Percentiles rank a stretch among this genome's conserved stretches.
These are phyloP conservation scores for Perodicticus potto DNA, from an alignment of 2,797 vertebrate species.

Conservation along the genomic window DNA sequence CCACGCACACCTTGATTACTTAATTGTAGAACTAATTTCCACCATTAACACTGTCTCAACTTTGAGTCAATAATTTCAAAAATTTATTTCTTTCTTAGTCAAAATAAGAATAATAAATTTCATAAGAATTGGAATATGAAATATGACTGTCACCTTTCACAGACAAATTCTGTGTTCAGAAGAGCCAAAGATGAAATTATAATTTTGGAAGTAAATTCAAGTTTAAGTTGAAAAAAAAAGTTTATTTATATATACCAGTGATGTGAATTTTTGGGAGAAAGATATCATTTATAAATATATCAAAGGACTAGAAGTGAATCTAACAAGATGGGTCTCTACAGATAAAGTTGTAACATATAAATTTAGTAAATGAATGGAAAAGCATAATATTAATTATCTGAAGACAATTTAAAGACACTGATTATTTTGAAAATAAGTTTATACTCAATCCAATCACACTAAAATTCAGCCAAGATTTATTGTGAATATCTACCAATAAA, in stretches of 20 bases:
- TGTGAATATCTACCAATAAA: not conserved
- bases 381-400: not conserved
- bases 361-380: not conserved
- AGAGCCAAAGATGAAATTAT: not conserved
- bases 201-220: not conserved
- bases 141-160: not conserved
- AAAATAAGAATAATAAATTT: not conserved
- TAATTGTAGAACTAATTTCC: not conserved
- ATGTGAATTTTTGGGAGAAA: not conserved
- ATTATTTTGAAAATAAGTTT: not conserved
- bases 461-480: not conserved
- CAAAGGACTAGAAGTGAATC: not conserved
- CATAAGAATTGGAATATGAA: not conserved
- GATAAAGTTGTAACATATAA: not conserved
- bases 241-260: not conserved
- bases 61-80: not conserved
- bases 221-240: not conserved
- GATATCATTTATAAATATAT: accelerated
- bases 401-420: not conserved
- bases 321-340: not conserved
- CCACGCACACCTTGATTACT: not conserved
- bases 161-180: not conserved
- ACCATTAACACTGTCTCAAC: not conserved
- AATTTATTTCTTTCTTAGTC: too few relatives aligned
- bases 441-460: not conserved